These are phyloP conservation scores for Gallinago nigripennis DNA, from an alignment of 2,797 vertebrate genomes.

Conservation along the genomic window DNA sequence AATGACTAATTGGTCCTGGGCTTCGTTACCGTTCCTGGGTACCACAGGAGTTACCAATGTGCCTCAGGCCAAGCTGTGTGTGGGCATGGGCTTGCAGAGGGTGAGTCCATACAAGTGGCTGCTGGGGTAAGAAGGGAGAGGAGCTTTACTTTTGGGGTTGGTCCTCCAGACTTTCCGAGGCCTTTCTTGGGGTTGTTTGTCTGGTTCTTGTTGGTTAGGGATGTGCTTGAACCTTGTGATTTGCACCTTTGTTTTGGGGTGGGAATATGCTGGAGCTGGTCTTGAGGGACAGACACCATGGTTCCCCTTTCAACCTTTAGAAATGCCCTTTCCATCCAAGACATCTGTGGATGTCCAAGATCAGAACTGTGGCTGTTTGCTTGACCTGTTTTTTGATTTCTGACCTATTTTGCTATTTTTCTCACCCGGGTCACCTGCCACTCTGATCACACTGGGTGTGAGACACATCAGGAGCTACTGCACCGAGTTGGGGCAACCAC, in stretches of 20 bases:
- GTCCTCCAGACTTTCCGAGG: too few species aligned
- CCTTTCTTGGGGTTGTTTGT: too few species aligned
- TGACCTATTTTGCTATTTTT: neutral
- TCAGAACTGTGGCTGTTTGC: neutral
- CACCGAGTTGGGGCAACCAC: neutral
- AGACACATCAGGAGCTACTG: neutral
- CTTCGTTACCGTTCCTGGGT: neutral
- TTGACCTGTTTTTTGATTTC: neutral
- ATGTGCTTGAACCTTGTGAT: neutral
- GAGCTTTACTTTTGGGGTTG: neutral
- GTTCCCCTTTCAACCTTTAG: neutral
- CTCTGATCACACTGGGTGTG: neutral
- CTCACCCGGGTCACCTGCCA: neutral
- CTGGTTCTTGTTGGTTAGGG: neutral
- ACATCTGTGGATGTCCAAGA: accelerated
- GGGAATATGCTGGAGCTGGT: neutral
- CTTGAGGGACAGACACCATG: neutral
- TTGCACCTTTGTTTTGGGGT: neutral
- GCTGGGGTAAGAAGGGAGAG: neutral
- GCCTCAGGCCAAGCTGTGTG: neutral
- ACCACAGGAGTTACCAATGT: neutral
- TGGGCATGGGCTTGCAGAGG: neutral
- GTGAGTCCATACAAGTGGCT: neutral
- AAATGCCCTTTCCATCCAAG: neutral
- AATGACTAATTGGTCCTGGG: neutral